Conservation (phyloP, 2,888 invertebrate genomes). For the Pilophorus perplexus region DNA sequence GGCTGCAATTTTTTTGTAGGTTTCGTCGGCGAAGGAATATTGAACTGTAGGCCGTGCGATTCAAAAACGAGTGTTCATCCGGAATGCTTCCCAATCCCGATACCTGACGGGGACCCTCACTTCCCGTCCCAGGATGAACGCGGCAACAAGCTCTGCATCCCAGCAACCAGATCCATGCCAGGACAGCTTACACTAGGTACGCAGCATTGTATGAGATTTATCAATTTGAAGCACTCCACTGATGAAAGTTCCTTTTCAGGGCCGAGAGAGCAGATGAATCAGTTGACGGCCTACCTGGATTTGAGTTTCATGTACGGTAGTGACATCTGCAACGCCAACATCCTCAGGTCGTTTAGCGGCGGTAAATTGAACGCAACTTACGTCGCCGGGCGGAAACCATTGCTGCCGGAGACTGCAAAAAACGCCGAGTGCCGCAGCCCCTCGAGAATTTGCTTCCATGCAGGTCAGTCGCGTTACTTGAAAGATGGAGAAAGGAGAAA, state of each 20-base stretch:
- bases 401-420: constrained; percentile 55
- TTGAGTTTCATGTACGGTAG: constrained; percentile 59
- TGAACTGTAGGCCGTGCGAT: constrained; percentile 56
- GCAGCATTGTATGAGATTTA: too few relatives aligned
- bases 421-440: constrained; percentile 51
- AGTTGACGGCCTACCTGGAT: constrained; percentile 59
- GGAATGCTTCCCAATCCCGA: constrained; percentile 57
- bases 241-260: too few relatives aligned
- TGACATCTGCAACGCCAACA: constrained; percentile 54
- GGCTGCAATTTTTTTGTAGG: constrained; percentile 48
- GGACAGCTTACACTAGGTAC: constrained; percentile 58
- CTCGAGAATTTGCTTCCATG: constrained; percentile 48
- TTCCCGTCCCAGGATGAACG: constrained; percentile 54
- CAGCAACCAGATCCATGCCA: constrained; percentile 55
- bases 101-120: constrained; percentile 56
- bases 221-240: too few relatives aligned
- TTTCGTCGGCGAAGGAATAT: constrained; percentile 53
- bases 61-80: constrained; percentile 55
- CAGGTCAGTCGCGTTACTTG: constrained; percentile 48
- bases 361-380: constrained; percentile 54
- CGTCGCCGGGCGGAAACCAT: constrained; percentile 51
- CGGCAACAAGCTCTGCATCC: constrained; percentile 56
- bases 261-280: constrained; percentile 56
- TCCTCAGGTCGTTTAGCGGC: constrained; percentile 54
- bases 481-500: constrained; percentile 47